Evolutionary conservation across 2,113 vertebrate genomes (phyloP).

Genomic region (Psephotus haematonotus): DNA sequence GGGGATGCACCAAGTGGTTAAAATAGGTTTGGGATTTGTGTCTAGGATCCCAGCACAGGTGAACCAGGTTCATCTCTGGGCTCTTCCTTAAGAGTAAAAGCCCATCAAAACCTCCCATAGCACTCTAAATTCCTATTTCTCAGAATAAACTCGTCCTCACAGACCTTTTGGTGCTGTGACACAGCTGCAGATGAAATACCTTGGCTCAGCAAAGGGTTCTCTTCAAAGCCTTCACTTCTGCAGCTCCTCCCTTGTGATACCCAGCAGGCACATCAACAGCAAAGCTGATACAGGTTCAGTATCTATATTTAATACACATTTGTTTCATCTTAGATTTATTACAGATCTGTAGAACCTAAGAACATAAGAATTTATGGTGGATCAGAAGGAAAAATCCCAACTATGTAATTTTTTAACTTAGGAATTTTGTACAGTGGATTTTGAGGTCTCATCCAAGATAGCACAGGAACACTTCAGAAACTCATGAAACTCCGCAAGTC

Average conservation of each 20-base stretch:
- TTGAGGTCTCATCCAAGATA: not conserved
- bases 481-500: fast-evolving
- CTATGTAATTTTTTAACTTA: not conserved
- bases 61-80: not conserved
- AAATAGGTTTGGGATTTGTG: not conserved
- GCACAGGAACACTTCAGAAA: not conserved
- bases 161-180: not conserved
- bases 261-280: not conserved
- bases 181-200: not conserved
- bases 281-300: not conserved
- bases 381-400: not conserved
- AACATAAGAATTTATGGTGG: not conserved
- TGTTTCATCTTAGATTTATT: not conserved
- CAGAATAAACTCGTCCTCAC: not conserved
- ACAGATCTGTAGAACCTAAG: not conserved
- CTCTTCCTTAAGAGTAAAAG: not conserved
- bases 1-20: not conserved
- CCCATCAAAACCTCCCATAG: not conserved
- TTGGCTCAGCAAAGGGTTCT: not conserved
- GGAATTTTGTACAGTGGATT: not conserved
- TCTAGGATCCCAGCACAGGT: not conserved
- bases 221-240: not conserved
- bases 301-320: not conserved
- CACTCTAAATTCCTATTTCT: not conserved
- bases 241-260: not conserved